Evolutionary conservation across 2,797 vertebrate genomes (phyloP), one percentile per base, ranked within the genome.

Genomic region (Phoebastria nigripes): DNA sequence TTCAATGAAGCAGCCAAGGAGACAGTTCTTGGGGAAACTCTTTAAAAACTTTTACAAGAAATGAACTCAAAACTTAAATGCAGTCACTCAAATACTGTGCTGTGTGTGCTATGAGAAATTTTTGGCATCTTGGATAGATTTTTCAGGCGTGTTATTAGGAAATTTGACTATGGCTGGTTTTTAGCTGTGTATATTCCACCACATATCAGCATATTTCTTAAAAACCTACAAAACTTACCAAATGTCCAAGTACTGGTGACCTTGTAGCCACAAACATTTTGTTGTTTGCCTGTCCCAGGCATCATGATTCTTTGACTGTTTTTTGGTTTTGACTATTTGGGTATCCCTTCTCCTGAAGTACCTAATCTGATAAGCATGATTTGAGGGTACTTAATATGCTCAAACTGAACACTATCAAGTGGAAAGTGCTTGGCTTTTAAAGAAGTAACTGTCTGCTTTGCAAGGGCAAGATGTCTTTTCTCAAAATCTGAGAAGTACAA

Each of bases 391-490:
- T 89, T 65, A 6, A 33, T 42, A 2, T 35, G 15, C 46, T 44
- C 0, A 0, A 63, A 59, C 25, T 10, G 9, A 90, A 35, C 15
- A 8, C 31, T 31, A 1, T 28, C 17, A 70, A 37, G 41, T 33
- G 21, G 35, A 52, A 26, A 15, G 31, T 24, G n/a, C 19, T 47
- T 77, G 56, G 19, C 49, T 90, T 77, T 61, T 52, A 56, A 29
- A 29, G 35, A 49, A 61, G 18, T 33, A 41, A 49, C 88, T 18
- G 13, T 49, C 35, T 73, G 35, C 54, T 79, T 31, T 82, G 42
- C 59, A 72, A 90, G 44, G 20, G n/a, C 58, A 6, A 63, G 15
- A 29, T 31, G 16, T 33, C 51, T 56, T 51, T 55, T 9, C 33
- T 9, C 33, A 61, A 56, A 76, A 46, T 54, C 29, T 28, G 26